Evolutionary conservation across 1,140 invertebrate genomes (phyloP).

Genomic region (Pseudomyrmex dendroicus): DNA sequence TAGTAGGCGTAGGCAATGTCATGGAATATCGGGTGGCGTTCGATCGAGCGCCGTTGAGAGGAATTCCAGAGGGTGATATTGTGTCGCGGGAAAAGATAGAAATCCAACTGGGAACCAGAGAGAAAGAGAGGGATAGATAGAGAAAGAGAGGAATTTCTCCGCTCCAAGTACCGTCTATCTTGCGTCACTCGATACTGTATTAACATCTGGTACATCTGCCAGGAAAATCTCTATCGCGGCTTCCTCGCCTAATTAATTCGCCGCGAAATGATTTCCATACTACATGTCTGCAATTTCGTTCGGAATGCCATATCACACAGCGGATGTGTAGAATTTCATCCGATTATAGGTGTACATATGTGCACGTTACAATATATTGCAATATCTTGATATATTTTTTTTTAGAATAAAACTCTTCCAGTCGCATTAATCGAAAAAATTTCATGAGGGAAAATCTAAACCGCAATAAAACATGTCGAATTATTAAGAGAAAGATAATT

Average conservation of each 20-base stretch:
- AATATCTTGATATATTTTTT: neutral
- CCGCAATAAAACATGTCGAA: neutral
- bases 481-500: neutral
- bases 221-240: neutral
- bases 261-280: neutral
- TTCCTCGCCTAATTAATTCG: constrained; percentile 14
- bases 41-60: constrained; percentile 61
- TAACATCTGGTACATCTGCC: constrained; percentile 11
- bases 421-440: neutral
- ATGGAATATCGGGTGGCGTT: constrained; percentile 60
- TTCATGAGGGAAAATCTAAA: neutral
- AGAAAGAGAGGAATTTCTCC: constrained; percentile 41
- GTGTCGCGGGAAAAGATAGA: constrained; percentile 33
- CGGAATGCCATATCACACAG: neutral
- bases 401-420: too few relatives aligned
- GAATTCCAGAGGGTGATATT: constrained; percentile 45
- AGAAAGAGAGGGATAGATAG: neutral
- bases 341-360: neutral
- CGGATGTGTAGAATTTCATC: constrained; percentile 4
- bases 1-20: constrained; percentile 13
- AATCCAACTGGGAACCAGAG: constrained; percentile 42
- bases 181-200: constrained; percentile 30
- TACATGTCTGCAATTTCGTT: neutral
- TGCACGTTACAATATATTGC: neutral
- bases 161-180: constrained; percentile 63